Evolutionary conservation across 1,140 invertebrate genomes (phyloP).

Genomic region (Hylaeus anthracinus): DNA sequence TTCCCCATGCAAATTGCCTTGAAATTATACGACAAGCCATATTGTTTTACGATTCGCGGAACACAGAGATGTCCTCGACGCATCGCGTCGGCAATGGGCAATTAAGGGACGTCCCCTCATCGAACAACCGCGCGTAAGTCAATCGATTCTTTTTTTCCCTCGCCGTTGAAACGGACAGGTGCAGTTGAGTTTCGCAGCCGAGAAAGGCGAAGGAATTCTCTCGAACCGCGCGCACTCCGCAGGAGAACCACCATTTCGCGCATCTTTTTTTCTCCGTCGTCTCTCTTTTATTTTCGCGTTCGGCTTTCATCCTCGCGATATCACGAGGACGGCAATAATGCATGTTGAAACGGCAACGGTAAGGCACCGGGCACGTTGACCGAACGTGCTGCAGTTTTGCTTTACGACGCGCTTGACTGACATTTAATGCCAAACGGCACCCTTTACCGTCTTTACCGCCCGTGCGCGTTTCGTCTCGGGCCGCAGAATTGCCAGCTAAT

Average conservation of each 20-base stretch:
- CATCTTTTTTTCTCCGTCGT: background rate
- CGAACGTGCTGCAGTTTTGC: constrained; percentile 71
- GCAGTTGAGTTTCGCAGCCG: constrained; percentile 48
- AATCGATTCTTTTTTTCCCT: constrained; percentile 41
- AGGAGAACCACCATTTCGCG: constrained; percentile 19
- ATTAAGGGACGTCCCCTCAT: constrained; percentile 8
- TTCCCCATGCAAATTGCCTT: no score
- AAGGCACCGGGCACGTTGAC: constrained; percentile 67
- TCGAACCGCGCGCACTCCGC: constrained; percentile 13
- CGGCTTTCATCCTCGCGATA: constrained; percentile 58
- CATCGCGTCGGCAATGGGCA: constrained; percentile 3
- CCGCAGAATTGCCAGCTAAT: constrained; percentile 43
- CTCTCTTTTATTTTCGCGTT: constrained; percentile 10
- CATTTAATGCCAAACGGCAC: constrained; percentile 71
- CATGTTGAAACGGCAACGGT: constrained; percentile 54
- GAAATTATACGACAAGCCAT: background rate
- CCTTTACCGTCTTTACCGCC: constrained; percentile 70
- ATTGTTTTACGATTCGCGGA: background rate
- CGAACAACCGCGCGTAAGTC: constrained; percentile 16
- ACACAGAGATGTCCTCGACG: background rate
- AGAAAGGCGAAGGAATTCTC: constrained; percentile 34
- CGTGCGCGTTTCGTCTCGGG: constrained; percentile 29
- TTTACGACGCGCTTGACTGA: constrained; percentile 74
- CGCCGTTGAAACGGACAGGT: constrained; percentile 23
- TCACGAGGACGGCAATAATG: constrained; percentile 64